These are phyloP conservation scores for Dasysyrphus albostriatus DNA, from an alignment of 2,888 invertebrate genomes.

Conservation along the genomic window DNA sequence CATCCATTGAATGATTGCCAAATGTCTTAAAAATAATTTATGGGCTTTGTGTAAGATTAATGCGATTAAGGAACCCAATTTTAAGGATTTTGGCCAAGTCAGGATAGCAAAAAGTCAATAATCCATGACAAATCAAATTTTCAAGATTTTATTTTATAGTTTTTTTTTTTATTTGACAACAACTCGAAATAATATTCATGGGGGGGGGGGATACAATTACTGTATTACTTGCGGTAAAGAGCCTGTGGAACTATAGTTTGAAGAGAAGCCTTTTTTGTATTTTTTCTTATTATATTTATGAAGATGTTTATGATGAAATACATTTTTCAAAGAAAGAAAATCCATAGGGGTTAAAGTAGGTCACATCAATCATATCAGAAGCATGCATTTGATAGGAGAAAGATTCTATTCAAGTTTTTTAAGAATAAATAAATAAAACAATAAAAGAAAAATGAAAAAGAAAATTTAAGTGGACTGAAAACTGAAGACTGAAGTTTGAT, in stretches of 20 bases:
- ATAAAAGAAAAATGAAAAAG: not conserved
- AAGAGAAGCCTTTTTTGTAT: not conserved
- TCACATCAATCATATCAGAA: slow-evolving; percentile 19
- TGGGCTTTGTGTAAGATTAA: slow-evolving; percentile 1
- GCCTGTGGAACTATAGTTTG: not conserved
- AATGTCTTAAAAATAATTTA: slow-evolving; percentile 10
- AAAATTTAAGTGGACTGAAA: too few relatives aligned
- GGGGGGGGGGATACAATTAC: not conserved
- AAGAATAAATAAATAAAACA: not conserved
- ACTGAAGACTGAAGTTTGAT: too few relatives aligned
- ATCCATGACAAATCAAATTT: slow-evolving; percentile 17
- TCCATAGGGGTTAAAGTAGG: not conserved
- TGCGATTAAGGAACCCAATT: slow-evolving; percentile 28
- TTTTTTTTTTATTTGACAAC: not conserved
- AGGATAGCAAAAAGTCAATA: not conserved
- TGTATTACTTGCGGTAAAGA: not conserved
- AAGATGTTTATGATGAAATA: not conserved
- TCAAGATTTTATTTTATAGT: not conserved
- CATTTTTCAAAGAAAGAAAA: not conserved
- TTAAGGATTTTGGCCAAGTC: not conserved
- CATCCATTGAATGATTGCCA: slow-evolving; percentile 32
- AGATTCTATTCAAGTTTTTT: not conserved
- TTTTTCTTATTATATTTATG: not conserved
- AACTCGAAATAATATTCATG: not conserved
- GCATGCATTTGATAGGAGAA: not conserved